Evolutionary conservation across 2,113 vertebrate species (phyloP), one percentile per base, ranked within the genome.

Genomic region (Gymnarchus niloticus): DNA sequence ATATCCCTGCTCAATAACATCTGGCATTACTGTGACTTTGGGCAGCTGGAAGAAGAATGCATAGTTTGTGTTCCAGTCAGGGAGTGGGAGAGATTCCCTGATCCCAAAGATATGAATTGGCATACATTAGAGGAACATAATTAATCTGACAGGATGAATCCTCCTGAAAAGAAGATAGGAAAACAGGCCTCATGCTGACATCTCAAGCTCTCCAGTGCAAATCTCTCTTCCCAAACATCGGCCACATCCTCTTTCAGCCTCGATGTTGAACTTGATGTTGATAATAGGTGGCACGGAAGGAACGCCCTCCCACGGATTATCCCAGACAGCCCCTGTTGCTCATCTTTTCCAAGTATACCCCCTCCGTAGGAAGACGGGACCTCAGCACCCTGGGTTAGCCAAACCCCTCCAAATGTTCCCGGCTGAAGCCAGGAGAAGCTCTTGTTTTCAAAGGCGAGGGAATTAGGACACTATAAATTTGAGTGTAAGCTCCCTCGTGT

Each of bases 1-100:
- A n/a, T 21, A 84, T 65, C 57, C 56, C 37, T 84, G 44, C 56
- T n/a, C 83, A 84, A 49, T 61, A 84, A 21, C 48, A 78, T 69
- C 59, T 54, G 61, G 83, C 44, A 59, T 84, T 84, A 52, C 57
- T 51, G 41, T 65, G 21, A 73, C 57, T 84, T 2, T 59, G 6
- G 57, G 83, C 41, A 84, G 46, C 61, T 37, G 52, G 48, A 23
- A 81, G 25, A 81, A 54, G 49, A 81, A 81, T 52, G 80, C 49
- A 33, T 28, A 52, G 46, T 81, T 81, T 81, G 46, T 81, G 46
- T 51, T 81, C 23, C 25, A 52, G 80, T 81, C 25, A 17, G n/a
- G 14, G 49, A 52, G 46, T 23, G 28, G 49, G 49, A 81, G 80
- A 49, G 80, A 54, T 49, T 84, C 46, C 59, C 28, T 33, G 49